Base-by-base conservation (phyloP, 2,797 vertebrate species). In the Galago senegalensis region DNA sequence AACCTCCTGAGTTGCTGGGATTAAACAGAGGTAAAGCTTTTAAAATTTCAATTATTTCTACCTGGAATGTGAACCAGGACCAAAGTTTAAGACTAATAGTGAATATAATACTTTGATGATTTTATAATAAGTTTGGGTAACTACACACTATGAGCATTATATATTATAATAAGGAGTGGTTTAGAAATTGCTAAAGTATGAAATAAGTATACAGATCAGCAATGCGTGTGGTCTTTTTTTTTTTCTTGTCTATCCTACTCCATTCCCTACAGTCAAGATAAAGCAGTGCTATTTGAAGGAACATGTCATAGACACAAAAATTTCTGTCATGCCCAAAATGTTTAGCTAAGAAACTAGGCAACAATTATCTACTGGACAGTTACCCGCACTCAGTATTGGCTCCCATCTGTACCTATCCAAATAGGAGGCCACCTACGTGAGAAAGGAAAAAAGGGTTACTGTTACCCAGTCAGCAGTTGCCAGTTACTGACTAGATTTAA, bases 271-370 rank as follows among this genome's bases (percentile, higher is more conserved):
- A 80, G 49, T 60, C 23, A 88, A 96, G 53, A 95, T 87, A 79
- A 96, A 92, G 23, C 34, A 89, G 67, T 80, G 12, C 34, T 72
- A 72, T 91, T 95, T 96, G 56, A 79, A 56, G 63, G 80, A 95
- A 94, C 46, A 86, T 90, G 60, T 73, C 37, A 86, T 76, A 89
- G 53, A 72, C 46, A 67, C 56, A 91, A 93, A 86, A 79, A 84
- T 87, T 63, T 87, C 12, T 94, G 40, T 58, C 60, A n/a, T 89
- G 56, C 34, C 58, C 75, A 37, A 80, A 95, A 23, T 92, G 23
- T 94, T 91, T 89, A 77, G 76, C 80, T 83, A 91, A 91, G 83
- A 97, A 34, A 93, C 67, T 49, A 97, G 80, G 37, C 89, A 97
- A 77, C 83, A 97, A 3, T 82, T 94, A 84, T 27, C 63, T 7